These are phyloP conservation scores for Syngnathus typhle DNA, from an alignment of 2,113 vertebrate species.

Conservation along the genomic window DNA sequence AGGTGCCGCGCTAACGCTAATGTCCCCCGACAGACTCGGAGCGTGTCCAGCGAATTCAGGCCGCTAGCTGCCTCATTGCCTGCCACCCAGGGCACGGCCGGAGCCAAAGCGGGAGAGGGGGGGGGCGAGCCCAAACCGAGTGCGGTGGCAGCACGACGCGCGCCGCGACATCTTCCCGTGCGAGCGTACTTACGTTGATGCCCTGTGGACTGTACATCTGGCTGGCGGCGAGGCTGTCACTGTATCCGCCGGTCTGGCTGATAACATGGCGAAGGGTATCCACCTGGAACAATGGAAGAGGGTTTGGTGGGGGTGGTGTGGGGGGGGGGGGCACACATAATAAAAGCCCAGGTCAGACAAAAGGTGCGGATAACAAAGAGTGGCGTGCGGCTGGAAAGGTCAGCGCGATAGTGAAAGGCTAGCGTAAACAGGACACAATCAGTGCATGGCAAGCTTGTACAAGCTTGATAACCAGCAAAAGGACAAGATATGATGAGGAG, in stretches of 20 bases:
- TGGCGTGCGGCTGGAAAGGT: slow-evolving; percentile 64
- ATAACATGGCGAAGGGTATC: slow-evolving; percentile 99
- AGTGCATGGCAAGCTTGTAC: slow-evolving; percentile 44
- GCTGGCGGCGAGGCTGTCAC: slow-evolving; percentile 96
- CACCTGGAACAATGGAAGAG: slow-evolving; percentile 82
- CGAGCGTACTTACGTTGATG: slow-evolving; percentile 89
- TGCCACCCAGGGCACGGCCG: slow-evolving; percentile 73
- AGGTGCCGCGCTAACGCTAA: slow-evolving; percentile 83
- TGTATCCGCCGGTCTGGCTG: slow-evolving; percentile 99
- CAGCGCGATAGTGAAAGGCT: slow-evolving; percentile 69
- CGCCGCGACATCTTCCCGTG: slow-evolving; percentile 30
- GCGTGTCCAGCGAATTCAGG: slow-evolving; percentile 55
- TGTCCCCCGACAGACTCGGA: slow-evolving; percentile 75
- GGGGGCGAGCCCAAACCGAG: slow-evolving; percentile 65
- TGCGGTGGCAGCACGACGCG: slow-evolving; percentile 54
- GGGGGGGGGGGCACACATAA: slow-evolving; percentile 45
- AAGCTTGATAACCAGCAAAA: slow-evolving; percentile 43
- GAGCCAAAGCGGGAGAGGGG: slow-evolving; percentile 48
- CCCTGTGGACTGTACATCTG: slow-evolving; percentile 99
- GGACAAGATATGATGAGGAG: slow-evolving; percentile 1
- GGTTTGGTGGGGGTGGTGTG: neutral
- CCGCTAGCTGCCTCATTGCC: slow-evolving; percentile 56
- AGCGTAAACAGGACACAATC: slow-evolving; percentile 56
- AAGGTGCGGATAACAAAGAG: slow-evolving; percentile 59
- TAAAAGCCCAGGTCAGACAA: slow-evolving; percentile 66